Percentiles rank a stretch among this genome's conserved stretches.
Conservation (phyloP, 2,113 vertebrate species). For the Pionites leucogaster region DNA sequence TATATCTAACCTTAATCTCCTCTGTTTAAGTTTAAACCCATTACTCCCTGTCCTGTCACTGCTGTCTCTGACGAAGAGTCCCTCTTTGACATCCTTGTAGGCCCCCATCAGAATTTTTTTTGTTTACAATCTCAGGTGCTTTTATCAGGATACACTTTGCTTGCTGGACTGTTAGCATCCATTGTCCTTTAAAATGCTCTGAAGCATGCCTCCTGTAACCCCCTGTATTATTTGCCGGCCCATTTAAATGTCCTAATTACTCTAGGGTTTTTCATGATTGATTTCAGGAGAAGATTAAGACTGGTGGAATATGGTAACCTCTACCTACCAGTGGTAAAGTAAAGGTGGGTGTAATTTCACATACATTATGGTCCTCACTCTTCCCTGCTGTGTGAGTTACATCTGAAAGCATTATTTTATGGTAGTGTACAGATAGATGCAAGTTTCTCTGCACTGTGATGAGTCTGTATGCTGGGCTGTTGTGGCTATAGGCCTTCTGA, state of each 20-base stretch:
- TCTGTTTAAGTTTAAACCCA: background rate
- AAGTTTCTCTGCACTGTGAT: background rate
- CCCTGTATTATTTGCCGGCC: background rate
- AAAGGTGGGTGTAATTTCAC: background rate
- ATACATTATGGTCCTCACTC: background rate
- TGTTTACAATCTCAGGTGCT: background rate
- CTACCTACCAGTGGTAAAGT: background rate
- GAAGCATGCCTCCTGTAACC: fast-evolving
- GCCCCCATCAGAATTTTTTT: background rate
- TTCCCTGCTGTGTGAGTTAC: background rate
- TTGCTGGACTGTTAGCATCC: background rate
- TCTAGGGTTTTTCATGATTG: background rate
- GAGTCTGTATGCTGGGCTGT: background rate
- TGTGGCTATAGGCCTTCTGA: background rate
- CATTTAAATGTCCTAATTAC: background rate
- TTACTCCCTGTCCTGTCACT: background rate
- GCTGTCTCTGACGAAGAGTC: background rate
- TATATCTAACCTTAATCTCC: background rate
- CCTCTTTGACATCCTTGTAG: background rate
- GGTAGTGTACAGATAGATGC: too few species aligned
- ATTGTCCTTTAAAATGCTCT: background rate
- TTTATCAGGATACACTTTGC: background rate
- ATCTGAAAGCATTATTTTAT: background rate
- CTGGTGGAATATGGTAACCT: background rate
- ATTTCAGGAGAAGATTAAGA: background rate